Conservation (phyloP, 2,113 vertebrate genomes). For the Platysteira castanea region DNA sequence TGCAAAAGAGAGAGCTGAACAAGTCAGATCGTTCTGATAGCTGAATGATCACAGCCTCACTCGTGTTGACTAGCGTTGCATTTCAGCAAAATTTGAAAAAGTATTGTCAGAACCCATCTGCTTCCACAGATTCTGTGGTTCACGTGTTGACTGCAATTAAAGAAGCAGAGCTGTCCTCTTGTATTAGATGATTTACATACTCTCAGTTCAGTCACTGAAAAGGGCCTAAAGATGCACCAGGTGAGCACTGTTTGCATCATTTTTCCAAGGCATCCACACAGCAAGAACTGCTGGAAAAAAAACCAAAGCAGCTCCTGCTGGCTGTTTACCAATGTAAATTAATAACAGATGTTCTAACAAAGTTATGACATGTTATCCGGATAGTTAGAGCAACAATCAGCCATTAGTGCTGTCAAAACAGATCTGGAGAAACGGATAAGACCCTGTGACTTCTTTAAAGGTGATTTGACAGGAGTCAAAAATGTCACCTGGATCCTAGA, state of each 20-base stretch:
- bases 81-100: background rate
- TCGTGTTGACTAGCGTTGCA: background rate
- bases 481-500: background rate
- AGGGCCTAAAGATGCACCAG: background rate
- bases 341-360: conserved; percentile 39
- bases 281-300: background rate
- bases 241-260: background rate
- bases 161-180: background rate
- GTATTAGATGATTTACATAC: background rate
- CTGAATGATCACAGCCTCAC: background rate
- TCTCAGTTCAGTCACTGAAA: background rate
- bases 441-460: background rate
- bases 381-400: background rate
- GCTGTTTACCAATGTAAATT: conserved; percentile 9
- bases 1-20: background rate
- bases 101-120: conserved; percentile 18
- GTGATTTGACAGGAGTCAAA: background rate
- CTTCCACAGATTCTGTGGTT: background rate
- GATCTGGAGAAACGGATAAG: background rate
- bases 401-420: background rate
- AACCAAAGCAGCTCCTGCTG: background rate
- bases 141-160: background rate
- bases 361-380: background rate
- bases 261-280: background rate
- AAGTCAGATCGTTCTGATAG: background rate